Evolutionary conservation across 2,888 invertebrate genomes (phyloP), one percentile per base, ranked within the genome.

Genomic region (Stictocephala bisonia): DNA sequence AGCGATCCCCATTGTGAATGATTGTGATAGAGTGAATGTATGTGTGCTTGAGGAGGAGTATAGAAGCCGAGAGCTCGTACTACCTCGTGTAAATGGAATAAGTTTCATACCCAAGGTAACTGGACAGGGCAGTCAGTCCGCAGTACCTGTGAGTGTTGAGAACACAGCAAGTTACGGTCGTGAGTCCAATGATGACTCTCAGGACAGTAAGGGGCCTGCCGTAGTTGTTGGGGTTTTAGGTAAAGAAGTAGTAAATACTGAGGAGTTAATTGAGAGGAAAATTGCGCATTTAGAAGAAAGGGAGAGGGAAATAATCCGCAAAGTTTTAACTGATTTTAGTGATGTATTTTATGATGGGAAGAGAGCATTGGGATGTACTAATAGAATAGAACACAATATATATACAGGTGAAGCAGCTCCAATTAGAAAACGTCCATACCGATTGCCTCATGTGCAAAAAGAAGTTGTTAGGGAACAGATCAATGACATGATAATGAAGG

Each of bases 331-430:
- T 27, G 44, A 70, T n/a, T 70, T 27, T 13, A 70, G 22, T n/a
- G 51, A 50, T 35, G n/a, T 69, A 4, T 69, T 69, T 18, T 69
- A 69, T 50, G 51, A 69, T 18, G 56, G 29, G 20, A 18, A 31
- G 13, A 35, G 22, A 24, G 13, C 20, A 11, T 24, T 56, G 20
- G 56, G 53, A 6, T 56, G 56, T 56, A 70, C 35, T 15, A 22
- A 31, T n/a, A 56, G 56, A 9, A 41, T 70, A 18, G 44, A 70
- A 24, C 70, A 70, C 15, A 31, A 48, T 22, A 70, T 56, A 18
- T 13, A 40, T 56, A 70, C 70, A n/a, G 70, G 70, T 18, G 50
- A 71, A 27, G 20, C 44, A 6, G 7, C 29, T 11, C 71, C 64
- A 7, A 35, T 71, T 22, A 44, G 48, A 41, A 71, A 31, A 11